phyloP scores from a whole-genome alignment of 2,113 vertebrate species.

The Apodemus speciosus region DNA sequence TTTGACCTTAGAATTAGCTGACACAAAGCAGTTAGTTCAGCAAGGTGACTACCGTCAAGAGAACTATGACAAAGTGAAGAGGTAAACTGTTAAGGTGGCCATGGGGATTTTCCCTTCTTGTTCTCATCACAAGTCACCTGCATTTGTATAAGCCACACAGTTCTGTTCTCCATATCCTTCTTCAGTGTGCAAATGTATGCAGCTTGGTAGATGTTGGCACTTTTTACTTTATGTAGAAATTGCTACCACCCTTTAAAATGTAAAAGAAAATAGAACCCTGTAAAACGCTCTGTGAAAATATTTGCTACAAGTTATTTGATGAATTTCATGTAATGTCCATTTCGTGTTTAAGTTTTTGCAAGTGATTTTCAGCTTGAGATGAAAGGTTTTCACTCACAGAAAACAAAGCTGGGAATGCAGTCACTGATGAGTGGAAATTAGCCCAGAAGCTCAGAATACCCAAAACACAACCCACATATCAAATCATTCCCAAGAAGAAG shows the following conservation, averaged over 20 bases:
- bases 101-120: background rate
- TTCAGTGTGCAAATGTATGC: background rate
- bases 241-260: constrained; percentile 1
- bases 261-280: constrained; percentile 21
- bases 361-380: constrained; percentile 3
- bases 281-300: constrained; percentile 46
- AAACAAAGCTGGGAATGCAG: no score
- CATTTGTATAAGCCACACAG: background rate
- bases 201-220: background rate
- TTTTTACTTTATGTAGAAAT: constrained; percentile 46
- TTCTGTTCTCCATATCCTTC: background rate
- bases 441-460: no score
- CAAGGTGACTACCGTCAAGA: constrained; percentile 94
- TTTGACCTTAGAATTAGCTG: constrained; percentile 93
- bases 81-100: constrained; percentile 82
- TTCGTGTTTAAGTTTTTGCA: constrained; percentile 34
- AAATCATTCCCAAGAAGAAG: no score
- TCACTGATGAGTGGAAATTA: no score
- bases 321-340: constrained; percentile 33
- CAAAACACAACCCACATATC: no score
- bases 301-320: constrained; percentile 29
- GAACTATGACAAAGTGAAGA: constrained; percentile 94
- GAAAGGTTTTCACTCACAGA: background rate
- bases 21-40: constrained; percentile 94
- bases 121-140: background rate